Base-by-base conservation (phyloP, 2,888 invertebrate genomes). In the Stratiomys singularior region DNA sequence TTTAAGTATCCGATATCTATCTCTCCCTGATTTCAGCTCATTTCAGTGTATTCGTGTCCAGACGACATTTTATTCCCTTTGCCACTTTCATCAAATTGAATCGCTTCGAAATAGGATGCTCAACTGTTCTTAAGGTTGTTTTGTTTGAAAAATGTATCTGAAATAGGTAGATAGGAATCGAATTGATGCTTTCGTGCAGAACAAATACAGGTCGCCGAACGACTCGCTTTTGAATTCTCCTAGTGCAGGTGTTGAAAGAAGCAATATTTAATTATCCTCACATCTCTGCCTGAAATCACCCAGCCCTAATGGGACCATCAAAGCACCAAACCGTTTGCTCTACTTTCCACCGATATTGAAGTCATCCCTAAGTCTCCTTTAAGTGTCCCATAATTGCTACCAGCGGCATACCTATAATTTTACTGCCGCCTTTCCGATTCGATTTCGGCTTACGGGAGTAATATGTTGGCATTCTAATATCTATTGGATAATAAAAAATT, bases 1-100 rank as follows among this genome's bases (percentile, higher is more conserved):
- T 79, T 79, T 79, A 79, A 79, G 79, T 79, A 78, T 77, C 71
- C 77, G 77, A 79, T 72, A 79, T 79, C 66, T 79, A 79, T 79
- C 79, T 79, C 63, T 79, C 74, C 76, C 74, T 72, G 69, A 79
- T 79, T 79, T 69, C 77, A 78, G 64, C 63, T 74, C 64, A 30
- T 30, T 78, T 72, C 47, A 60, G 66, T 56, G 18, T 66, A 28
- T 66, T 37, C 37, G 37, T 66, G 66, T 66, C 66, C 37, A 28
- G 66, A 21, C 37, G 66, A 66, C 58, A 60, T 66, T 66, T 66
- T 37, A 30, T 66, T 66, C 37, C 28, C 66, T 9, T 66, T 37
- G 37, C 66, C 37, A 37, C 66, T 66, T 18, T 66, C 66, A 66
- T 66, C 66, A 66, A 66, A 66, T 30, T 66, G 66, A 66, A 66